These are phyloP conservation scores for Cabera pusaria DNA, from an alignment of 2,888 invertebrate species.

Conservation along the genomic window DNA sequence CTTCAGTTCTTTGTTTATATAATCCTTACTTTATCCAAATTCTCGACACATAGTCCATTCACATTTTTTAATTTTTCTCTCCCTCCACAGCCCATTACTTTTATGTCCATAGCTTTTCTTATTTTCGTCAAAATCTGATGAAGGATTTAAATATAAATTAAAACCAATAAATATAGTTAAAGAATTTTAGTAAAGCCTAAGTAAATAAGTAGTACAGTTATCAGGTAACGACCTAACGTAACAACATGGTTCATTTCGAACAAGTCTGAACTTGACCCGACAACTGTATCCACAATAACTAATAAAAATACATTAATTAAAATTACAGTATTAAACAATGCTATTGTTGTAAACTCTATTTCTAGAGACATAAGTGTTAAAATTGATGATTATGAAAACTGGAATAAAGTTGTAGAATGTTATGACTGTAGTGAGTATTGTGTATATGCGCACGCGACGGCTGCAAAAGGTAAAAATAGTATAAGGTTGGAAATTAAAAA, in stretches of 20 bases:
- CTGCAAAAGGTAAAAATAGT: conserved; percentile 18
- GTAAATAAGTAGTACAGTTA: too few relatives aligned
- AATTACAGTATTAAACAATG: conserved; percentile 2
- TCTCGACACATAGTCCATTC: too few relatives aligned
- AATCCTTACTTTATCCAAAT: too few relatives aligned
- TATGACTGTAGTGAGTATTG: conserved; percentile 19
- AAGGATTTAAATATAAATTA: too few relatives aligned
- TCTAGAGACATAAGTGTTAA: conserved; percentile 2
- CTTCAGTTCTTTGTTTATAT: too few relatives aligned
- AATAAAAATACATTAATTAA: too few relatives aligned
- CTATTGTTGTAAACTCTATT: conserved; percentile 2
- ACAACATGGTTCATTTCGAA: conserved; percentile 39
- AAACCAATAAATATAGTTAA: too few relatives aligned
- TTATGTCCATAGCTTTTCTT: too few relatives aligned
- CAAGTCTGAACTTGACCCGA: conserved; percentile 59
- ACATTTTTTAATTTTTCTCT: too few relatives aligned
- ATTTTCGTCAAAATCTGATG: too few relatives aligned
- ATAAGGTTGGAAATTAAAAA: conserved; percentile 27
- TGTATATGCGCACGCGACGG: conserved; percentile 52
- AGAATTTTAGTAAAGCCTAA: too few relatives aligned
- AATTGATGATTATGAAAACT: conserved; percentile 14
- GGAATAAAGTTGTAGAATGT: conserved; percentile 13
- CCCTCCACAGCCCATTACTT: too few relatives aligned
- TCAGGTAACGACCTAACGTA: conserved; percentile 2
- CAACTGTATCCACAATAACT: conserved; percentile 33